Evolutionary conservation across 2,797 vertebrate species (phyloP).

Genomic region (Arremon brunneinucha): DNA sequence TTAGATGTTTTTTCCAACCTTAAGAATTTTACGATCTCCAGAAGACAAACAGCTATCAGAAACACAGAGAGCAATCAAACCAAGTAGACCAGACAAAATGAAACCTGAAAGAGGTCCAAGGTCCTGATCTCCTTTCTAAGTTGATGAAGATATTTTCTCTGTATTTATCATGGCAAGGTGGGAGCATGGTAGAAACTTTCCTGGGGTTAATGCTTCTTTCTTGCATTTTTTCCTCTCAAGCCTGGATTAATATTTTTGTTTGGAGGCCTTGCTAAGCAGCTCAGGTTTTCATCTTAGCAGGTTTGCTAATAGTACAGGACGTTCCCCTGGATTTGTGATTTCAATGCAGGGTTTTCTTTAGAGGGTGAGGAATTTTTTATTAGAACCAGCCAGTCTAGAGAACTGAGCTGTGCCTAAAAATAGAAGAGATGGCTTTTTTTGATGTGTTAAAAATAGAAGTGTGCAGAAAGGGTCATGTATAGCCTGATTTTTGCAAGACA

Average conservation of each 20-base stretch:
- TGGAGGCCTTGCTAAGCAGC: background rate
- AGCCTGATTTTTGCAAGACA: constrained; percentile 35
- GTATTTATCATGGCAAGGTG: background rate
- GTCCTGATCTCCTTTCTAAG: background rate
- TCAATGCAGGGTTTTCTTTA: constrained; percentile 49
- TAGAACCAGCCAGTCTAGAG: constrained; percentile 59
- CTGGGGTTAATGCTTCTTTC: background rate
- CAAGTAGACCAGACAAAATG: background rate
- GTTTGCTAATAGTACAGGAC: constrained; percentile 44
- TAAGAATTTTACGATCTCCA: background rate
- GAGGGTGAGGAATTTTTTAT: constrained; percentile 61
- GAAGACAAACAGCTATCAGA: background rate
- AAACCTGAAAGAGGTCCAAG: background rate
- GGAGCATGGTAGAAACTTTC: background rate
- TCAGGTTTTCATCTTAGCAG: constrained; percentile 54
- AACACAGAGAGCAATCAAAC: background rate
- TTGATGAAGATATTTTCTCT: background rate
- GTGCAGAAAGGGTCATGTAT: constrained; percentile 42
- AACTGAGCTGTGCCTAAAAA: constrained; percentile 64
- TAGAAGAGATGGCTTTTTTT: constrained; percentile 59
- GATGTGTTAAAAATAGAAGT: constrained; percentile 71
- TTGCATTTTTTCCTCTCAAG: background rate
- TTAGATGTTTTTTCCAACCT: background rate
- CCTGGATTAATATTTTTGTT: background rate
- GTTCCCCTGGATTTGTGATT: constrained; percentile 46